phyloP scores from a whole-genome alignment of 2,888 invertebrate species.

The Watsonalla cultraria region DNA sequence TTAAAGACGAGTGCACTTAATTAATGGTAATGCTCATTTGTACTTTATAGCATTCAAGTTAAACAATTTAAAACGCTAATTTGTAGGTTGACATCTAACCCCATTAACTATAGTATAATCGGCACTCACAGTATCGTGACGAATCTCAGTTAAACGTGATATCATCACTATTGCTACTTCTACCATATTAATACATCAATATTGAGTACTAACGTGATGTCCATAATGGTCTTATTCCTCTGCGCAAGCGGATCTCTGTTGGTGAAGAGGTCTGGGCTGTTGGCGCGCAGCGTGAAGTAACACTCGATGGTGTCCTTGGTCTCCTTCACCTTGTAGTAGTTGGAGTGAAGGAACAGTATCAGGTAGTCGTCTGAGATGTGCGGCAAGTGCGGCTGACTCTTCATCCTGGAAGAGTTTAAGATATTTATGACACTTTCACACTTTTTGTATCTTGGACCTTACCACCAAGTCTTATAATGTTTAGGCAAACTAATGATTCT shows the following conservation, averaged over 20 bases:
- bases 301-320: conserved; percentile 70
- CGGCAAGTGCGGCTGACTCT: conserved; percentile 79
- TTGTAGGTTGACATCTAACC: too few species aligned
- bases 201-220: conserved; percentile 76
- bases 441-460: too few species aligned
- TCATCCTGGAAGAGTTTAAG: conserved; percentile 65
- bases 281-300: conserved; percentile 79
- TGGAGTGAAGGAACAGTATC: conserved; percentile 81
- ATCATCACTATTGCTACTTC: too few species aligned
- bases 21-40: too few species aligned
- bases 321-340: conserved; percentile 69
- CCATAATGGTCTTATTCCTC: conserved; percentile 74
- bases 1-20: background rate
- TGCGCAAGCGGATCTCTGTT: conserved; percentile 74
- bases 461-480: too few species aligned
- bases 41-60: too few species aligned
- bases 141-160: too few species aligned
- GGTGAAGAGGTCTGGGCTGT: conserved; percentile 78
- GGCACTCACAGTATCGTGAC: too few species aligned
- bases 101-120: too few species aligned
- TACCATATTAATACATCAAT: background rate
- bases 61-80: too few species aligned
- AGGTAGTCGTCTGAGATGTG: conserved; percentile 81
- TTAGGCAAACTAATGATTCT: too few species aligned
- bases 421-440: too few species aligned